Conservation (phyloP, 2,113 vertebrate species). For the Rhabdornis inornatus region DNA sequence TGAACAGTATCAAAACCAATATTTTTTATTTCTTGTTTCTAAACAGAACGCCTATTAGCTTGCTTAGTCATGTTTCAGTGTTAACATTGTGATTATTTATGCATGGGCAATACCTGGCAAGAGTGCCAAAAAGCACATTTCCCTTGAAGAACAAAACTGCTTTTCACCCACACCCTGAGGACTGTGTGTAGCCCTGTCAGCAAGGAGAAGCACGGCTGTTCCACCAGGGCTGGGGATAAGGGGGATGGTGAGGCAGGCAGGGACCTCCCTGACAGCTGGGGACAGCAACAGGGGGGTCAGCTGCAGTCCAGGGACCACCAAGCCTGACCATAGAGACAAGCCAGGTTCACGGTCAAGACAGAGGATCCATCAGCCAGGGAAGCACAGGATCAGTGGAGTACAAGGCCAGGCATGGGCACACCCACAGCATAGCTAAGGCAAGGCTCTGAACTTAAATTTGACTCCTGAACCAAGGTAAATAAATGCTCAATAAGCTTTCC, state of each 20-base stretch:
- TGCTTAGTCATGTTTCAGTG: neutral
- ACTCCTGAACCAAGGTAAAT: neutral
- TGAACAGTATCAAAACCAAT: neutral
- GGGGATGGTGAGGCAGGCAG: neutral
- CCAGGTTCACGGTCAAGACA: neutral
- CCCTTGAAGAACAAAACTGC: neutral
- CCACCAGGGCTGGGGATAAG: neutral
- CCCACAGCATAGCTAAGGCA: neutral
- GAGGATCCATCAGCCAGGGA: neutral
- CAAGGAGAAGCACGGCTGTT: neutral
- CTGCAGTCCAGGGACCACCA: neutral
- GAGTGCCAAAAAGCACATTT: neutral
- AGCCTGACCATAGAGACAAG: neutral
- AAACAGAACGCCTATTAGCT: accelerated
- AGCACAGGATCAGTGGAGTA: neutral
- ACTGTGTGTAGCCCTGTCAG: neutral
- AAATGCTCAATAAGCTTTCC: neutral
- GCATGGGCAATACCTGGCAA: neutral
- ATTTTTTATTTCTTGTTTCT: neutral
- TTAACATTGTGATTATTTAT: neutral
- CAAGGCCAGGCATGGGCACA: neutral
- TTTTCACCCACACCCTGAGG: neutral
- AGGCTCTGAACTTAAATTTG: neutral
- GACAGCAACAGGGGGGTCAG: neutral
- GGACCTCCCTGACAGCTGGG: neutral